Evolutionary conservation across 1,140 invertebrate species (phyloP).

Genomic region (Trachymyrmex cornetzi): DNA sequence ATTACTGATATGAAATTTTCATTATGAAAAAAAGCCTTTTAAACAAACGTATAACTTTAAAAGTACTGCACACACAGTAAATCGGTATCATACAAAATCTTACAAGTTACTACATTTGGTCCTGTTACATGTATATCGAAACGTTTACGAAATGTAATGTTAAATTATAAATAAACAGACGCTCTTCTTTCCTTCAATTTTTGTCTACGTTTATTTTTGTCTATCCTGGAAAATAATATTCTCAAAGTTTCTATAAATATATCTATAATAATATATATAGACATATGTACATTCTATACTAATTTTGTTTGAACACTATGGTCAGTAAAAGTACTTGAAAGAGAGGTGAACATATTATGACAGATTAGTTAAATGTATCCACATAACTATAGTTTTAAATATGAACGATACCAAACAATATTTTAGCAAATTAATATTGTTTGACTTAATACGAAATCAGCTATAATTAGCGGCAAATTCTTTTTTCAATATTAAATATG

Average conservation of each 20-base stretch:
- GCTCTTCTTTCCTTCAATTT: constrained; percentile 4
- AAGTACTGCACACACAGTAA: neutral
- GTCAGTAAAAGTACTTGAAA: constrained; percentile 43
- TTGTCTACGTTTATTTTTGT: neutral
- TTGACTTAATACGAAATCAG: neutral
- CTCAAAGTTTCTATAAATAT: constrained; percentile 29
- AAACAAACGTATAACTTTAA: constrained; percentile 23
- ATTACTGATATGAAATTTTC: neutral
- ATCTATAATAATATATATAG: constrained; percentile 6
- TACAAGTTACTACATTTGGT: constrained; percentile 51
- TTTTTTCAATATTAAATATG: neutral
- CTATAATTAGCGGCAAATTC: constrained; percentile 11
- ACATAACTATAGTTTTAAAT: constrained; percentile 55
- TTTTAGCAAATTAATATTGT: constrained; percentile 12
- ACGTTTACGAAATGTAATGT: neutral
- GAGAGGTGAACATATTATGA: constrained; percentile 13
- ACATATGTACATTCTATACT: constrained; percentile 15
- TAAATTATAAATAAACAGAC: constrained; percentile 53
- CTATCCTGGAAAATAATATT: constrained; percentile 40
- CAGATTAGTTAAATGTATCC: constrained; percentile 23
- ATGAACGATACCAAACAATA: constrained; percentile 7
- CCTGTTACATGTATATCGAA: constrained; percentile 35
- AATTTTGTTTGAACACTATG: constrained; percentile 70
- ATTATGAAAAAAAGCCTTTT: neutral
- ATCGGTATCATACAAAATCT: constrained; percentile 22